These are phyloP conservation scores for Umimayanthus chanpuru DNA, from an alignment of 92 coral and sea anemone species.

Conservation along the genomic window DNA sequence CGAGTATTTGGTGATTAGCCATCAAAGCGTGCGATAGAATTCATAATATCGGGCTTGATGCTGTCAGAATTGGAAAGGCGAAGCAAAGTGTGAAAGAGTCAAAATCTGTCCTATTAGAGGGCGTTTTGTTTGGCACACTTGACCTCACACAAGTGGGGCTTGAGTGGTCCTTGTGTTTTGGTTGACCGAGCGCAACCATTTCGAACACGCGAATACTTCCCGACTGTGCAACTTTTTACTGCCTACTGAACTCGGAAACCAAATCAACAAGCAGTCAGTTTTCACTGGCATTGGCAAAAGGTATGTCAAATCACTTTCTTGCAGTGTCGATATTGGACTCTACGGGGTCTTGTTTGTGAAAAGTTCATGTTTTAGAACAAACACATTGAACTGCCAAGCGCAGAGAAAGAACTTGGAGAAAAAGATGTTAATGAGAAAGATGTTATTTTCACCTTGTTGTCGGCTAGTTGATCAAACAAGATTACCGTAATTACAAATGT, in stretches of 20 bases:
- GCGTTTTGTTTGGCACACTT: constrained; percentile 57
- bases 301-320: constrained; percentile 1
- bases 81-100: constrained; percentile 46
- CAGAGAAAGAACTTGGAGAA: neutral
- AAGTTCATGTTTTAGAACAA: no score
- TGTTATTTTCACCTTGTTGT: constrained; percentile 83
- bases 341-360: neutral
- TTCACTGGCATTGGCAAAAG: constrained; percentile 17
- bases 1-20: constrained; percentile 67
- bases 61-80: constrained; percentile 51
- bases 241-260: constrained; percentile 3
- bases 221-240: neutral
- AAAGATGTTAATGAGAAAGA: constrained; percentile 66
- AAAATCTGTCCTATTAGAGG: constrained; percentile 37
- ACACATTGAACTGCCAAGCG: neutral
- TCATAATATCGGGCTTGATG: constrained; percentile 46
- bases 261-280: neutral
- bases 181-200: neutral
- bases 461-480: constrained; percentile 92
- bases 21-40: constrained; percentile 73
- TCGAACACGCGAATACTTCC: neutral
- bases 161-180: constrained; percentile 13
- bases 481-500: constrained; percentile 89
- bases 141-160: constrained; percentile 68
- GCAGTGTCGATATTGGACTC: neutral